Evolutionary conservation across 2,888 invertebrate species (phyloP), one percentile per base, ranked within the genome.

Genomic region (Leucophenga montana): DNA sequence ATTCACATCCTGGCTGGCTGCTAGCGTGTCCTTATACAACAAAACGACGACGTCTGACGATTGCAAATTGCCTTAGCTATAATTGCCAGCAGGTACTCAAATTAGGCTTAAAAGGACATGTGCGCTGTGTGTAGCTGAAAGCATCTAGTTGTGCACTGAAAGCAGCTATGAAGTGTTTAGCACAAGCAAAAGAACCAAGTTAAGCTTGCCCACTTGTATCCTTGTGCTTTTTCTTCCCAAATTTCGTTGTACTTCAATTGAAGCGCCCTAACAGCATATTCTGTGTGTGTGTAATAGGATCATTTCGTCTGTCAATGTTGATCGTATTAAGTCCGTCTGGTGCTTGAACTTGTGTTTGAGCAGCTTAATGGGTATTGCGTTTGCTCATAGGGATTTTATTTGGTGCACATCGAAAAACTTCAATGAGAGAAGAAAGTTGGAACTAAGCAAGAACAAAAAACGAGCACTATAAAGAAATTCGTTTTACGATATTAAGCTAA

Each of bases 101-200:
- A 81, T 81, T 81, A 80, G 84, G 78, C 82, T 80, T 81, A 78
- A 82, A 75, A 65, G 75, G 46, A 16, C 62, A 39, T 39, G 39
- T 8, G 11, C 39, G 8, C 16, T 39, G 11, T 39, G 1, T 39
- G 39, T 39, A 16, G 16, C 50, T n/a, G 2, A 1, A 50, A 20
- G 20, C 22, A 13, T 57, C 5, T 54, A 18, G 4, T 18, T 54
- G 54, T 20, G 18, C 22, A 31, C 5, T 31, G 27, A 27, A 27
- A 33, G 13, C 27, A 1, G 59, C 8, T 16, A 33, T 20, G 56
- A 20, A 22, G 56, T 22, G 27, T 18, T 22, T 22, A 9, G 56
- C 22, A 18, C 56, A 39, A 8, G 39, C 11, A 39, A 39, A 11
- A 8, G 8, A 39, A 39, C 1, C 39, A n/a, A 5, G 48, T 9